Percentiles rank a stretch among this genome's conserved stretches.
phyloP scores from a whole-genome alignment of 2,113 vertebrate species.

The Plecturocebus donacophilus region DNA sequence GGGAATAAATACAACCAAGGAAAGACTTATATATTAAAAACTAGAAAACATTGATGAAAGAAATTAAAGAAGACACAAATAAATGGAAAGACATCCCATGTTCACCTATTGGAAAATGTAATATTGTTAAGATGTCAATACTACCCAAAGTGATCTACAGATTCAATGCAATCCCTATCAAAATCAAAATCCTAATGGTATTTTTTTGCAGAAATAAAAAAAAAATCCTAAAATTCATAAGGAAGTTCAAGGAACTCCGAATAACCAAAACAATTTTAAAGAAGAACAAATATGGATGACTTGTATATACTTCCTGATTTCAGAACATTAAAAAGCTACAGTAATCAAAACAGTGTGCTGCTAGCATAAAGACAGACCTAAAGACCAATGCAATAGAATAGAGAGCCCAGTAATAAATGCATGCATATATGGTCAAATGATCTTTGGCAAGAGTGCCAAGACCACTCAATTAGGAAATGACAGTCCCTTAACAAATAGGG shows the following conservation, averaged over 20 bases:
- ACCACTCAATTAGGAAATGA: not conserved
- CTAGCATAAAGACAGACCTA: constrained; percentile 25
- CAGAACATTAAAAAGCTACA: constrained; percentile 21
- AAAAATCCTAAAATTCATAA: not conserved
- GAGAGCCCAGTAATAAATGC: not conserved
- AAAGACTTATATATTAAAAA: constrained; percentile 3
- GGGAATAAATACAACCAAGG: not conserved
- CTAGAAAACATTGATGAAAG: not conserved
- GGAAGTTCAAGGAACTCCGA: not conserved
- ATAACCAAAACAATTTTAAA: constrained; percentile 19
- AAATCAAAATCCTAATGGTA: constrained; percentile 25
- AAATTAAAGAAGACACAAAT: constrained; percentile 29
- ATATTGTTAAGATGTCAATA: not conserved
- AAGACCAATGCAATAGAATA: not conserved
- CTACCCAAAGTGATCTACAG: not conserved
- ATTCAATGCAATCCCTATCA: not conserved
- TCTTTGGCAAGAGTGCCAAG: not conserved
- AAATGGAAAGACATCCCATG: constrained; percentile 5
- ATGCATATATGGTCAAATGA: not conserved
- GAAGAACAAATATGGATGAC: not conserved
- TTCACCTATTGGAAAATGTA: not conserved
- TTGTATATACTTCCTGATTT: constrained; percentile 14
- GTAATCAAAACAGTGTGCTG: constrained; percentile 10
- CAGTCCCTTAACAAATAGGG: not conserved
- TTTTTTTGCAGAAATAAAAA: constrained; percentile 30